Evolutionary conservation across 2,113 vertebrate species (phyloP), one percentile per base, ranked within the genome.

Genomic region (Montifringilla adamsi): DNA sequence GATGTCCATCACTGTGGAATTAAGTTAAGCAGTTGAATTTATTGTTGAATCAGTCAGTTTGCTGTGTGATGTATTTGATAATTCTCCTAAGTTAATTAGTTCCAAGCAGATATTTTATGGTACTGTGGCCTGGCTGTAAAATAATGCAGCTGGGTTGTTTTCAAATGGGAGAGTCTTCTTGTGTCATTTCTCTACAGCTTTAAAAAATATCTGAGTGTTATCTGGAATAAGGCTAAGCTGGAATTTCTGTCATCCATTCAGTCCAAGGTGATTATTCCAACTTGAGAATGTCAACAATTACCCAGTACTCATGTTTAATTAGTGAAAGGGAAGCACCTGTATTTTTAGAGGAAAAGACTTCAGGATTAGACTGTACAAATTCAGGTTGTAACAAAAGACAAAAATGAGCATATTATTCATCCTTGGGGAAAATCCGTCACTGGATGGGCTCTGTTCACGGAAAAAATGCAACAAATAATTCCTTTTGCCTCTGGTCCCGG

Each of bases 321-420:
- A 98, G 96, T 59, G 74, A 95, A 98, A 97, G 97, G 98, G 98
- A 98, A 98, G 67, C 98, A 98, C 97, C 98, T 98, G 98, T 95
- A 97, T 80, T 96, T 94, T 87, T 91, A 84, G 81, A 98, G 97
- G 98, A 98, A 98, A 80, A 93, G 94, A 62, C 91, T 96, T 92
- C 79, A 80, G 95, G 95, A 97, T 97, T 96, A 97, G 96, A 90
- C 90, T 94, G 93, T 93, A 94, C 94, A 84, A 89, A 94, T 91
- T 91, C 90, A 89, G 93, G 80, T 94, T 79, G 90, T 96, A 98
- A 96, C 95, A 97, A 97, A 98, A 97, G 94, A 88, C 96, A 95
- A 98, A 98, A 98, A 95, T 92, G 94, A 97, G n/a, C 85, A 23
- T 88, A 93, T 88, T 95, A 89, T 91, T 97, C 94, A 95, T 97